These are phyloP conservation scores for Siniperca knerii DNA, from an alignment of 2,113 vertebrate genomes.

Conservation along the genomic window DNA sequence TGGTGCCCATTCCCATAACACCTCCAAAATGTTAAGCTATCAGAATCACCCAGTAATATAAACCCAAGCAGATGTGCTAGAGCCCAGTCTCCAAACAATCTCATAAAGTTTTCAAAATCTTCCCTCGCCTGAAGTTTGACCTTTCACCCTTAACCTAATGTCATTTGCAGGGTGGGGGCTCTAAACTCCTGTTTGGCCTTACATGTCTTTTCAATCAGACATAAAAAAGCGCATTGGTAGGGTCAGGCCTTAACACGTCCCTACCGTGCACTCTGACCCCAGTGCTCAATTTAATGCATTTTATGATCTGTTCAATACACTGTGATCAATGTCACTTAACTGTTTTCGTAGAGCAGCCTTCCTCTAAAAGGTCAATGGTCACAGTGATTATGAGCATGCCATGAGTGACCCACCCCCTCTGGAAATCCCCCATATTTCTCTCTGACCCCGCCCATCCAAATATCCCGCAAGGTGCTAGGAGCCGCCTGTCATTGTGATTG, in stretches of 20 bases:
- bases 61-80: constrained; percentile 38
- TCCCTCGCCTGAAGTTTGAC: constrained; percentile 32
- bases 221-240: constrained; percentile 25
- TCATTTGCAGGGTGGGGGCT: constrained; percentile 5
- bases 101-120: constrained; percentile 21
- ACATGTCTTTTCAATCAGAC: constrained; percentile 40
- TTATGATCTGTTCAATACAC: constrained; percentile 66
- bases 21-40: background rate
- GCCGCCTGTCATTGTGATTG: constrained; percentile 68
- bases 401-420: constrained; percentile 10
- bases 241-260: constrained; percentile 41
- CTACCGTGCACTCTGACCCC: constrained; percentile 51
- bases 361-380: constrained; percentile 57
- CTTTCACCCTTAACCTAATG: constrained; percentile 31
- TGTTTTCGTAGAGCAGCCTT: constrained; percentile 32
- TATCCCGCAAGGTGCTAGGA: constrained; percentile 60
- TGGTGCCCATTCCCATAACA: background rate
- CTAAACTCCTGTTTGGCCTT: constrained; percentile 31
- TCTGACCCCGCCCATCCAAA: constrained; percentile 45
- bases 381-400: constrained; percentile 52
- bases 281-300: constrained; percentile 16
- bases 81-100: background rate
- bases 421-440: constrained; percentile 27
- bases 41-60: background rate
- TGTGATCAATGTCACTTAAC: constrained; percentile 70